Evolutionary conservation across 2,797 vertebrate species (phyloP).

Genomic region (Platalea minor): DNA sequence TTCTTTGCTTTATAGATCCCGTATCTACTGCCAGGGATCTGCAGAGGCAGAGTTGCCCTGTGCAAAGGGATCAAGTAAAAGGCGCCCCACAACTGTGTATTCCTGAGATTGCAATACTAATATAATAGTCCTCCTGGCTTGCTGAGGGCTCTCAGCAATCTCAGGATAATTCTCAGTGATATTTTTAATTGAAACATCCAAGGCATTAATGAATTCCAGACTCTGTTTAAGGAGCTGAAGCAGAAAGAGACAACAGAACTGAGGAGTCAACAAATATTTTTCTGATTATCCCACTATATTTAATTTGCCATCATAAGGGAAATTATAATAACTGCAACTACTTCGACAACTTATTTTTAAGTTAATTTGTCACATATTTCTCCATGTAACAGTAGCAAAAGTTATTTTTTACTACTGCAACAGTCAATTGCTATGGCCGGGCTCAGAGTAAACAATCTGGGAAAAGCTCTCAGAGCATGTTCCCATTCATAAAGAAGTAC

Average conservation of each 20-base stretch:
- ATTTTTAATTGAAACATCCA: not conserved
- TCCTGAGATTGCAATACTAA: not conserved
- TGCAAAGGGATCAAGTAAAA: not conserved
- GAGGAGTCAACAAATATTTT: not conserved
- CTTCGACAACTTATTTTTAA: not conserved
- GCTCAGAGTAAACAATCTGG: not conserved
- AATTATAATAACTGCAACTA: not conserved
- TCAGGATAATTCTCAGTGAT: not conserved
- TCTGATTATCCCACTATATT: not conserved
- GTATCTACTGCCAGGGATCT: not conserved
- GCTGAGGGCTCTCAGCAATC: not conserved
- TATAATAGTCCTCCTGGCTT: not conserved
- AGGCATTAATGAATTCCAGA: not conserved
- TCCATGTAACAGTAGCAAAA: not conserved
- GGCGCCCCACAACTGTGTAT: accelerated
- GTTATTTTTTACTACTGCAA: not conserved
- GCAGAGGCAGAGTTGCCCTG: not conserved
- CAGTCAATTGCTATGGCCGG: not conserved
- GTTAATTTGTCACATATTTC: not conserved
- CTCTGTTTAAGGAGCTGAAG: not conserved
- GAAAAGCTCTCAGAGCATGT: not conserved
- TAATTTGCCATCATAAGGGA: not conserved
- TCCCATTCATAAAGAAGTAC: not conserved
- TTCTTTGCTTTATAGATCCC: not conserved
- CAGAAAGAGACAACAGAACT: not conserved